Evolutionary conservation across 30 jellyfish, hydroid and myxozoan species (phyloP), one percentile per base, ranked within the genome.

Genomic region (Aurelia aurita complex sp. Pacific): DNA sequence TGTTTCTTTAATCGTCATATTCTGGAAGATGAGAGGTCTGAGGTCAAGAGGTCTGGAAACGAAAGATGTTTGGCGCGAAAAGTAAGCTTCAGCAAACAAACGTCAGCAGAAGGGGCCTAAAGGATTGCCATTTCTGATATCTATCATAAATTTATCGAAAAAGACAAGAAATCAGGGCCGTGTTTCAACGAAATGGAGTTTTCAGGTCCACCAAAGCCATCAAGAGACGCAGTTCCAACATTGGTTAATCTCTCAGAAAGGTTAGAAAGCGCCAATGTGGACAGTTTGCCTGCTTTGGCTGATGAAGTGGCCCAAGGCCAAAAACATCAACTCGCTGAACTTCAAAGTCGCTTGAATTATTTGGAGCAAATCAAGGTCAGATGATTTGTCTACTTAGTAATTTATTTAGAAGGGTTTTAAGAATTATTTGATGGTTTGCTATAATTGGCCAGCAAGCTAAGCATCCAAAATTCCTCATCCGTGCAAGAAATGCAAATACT

Each of bases 291-390:
- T 34, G 91, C 91, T 17, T 73, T 88, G 43, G 96, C 96, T 11
- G 91, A 79, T 54, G 96, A 88, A 80, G 90, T 88, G 16, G 90
- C 91, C 8, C 82, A 66, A 43, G 96, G 91, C 17, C 96, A 88
- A 76, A 88, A 74, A 52, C 88, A 79, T 43, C 96, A 88, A 63
- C 79, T 88, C 14, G 91, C 88, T 33, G 91, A 88, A 55, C 78
- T 88, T 55, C 69, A 64, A 32, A 70, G 72, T 16, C 71, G 96
- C 70, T 8, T 79, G 77, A 19, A 36, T 3, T 72, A 69, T 46
- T 68, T 88, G 63, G 42, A n/a, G 53, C 88, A 71, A 50, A 79
- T 79, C 50, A 71, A 88, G 88, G 96, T 88, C 53, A 34, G 69
- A 46, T 46, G 57, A 46, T 4, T 46, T 46, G 57, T 14, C 5